Evolutionary conservation across 2,113 vertebrate genomes (phyloP), one percentile per base, ranked within the genome.

Genomic region (Cyanistes caeruleus): DNA sequence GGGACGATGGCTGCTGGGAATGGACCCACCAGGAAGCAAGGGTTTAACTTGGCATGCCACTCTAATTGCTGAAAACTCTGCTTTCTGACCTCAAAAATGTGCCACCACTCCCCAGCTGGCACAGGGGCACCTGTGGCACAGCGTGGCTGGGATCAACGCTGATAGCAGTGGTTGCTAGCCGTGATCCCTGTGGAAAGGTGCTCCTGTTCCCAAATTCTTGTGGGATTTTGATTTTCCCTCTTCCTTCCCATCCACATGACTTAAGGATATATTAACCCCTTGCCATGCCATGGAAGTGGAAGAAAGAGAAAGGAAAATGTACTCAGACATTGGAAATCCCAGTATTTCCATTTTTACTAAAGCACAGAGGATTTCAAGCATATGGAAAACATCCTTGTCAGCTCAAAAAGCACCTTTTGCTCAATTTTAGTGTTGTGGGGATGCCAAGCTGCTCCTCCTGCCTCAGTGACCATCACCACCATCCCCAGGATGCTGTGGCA

Each of bases 1-100:
- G 27, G 33, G 85, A 88, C 53, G 7, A 12, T 3, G 83, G 78
- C 76, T 89, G 90, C 69, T 96, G 97, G 96, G 95, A 97, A 96
- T 1, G 6, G 87, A 58, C 65, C 82, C 2, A 18, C 78, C 95
- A 91, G 96, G 95, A 95, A 97, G 75, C 2, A 0, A 8, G 72
- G 76, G n/a, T 92, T 93, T 93, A 64, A 69, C 87, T 94, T 83
- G 89, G 95, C 92, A 56, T 22, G 74, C 82, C 0, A 1, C 89
- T 87, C 60, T 75, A 64, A 92, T 95, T 89, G 89, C 70, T 69
- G 69, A 75, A 89, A 97, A 93, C 67, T 89, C 92, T 17, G 25
- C 84, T 96, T 93, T 97, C 94, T 51, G 59, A 95, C 78, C 85
- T 84, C 65, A 73, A 41, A 93, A 96, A 83, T 2, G 23, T 78